A percentile compares a stretch with the other conserved stretches of the same genome.
Evolutionary conservation across 2,113 vertebrate genomes (phyloP).

Genomic region (Donacobius atricapilla): DNA sequence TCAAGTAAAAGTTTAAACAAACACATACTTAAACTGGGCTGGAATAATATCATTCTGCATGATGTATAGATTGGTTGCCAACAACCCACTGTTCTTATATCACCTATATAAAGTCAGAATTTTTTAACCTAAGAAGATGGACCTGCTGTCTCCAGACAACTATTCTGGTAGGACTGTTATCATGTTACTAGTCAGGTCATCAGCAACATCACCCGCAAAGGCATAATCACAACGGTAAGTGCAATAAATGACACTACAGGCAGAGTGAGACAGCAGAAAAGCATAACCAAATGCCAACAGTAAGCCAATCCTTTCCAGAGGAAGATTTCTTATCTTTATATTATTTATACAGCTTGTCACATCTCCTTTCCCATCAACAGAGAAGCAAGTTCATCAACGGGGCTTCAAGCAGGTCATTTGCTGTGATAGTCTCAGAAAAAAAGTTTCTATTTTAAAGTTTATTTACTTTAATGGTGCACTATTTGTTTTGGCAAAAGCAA

Average conservation of each 20-base stretch:
- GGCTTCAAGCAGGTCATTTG: neutral
- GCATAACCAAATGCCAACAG: neutral
- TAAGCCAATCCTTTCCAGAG: neutral
- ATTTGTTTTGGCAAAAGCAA: neutral
- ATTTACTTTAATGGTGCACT: neutral
- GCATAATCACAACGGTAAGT: neutral
- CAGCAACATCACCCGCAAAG: neutral
- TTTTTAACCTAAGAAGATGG: neutral
- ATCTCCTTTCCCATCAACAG: neutral
- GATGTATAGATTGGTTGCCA: accelerated
- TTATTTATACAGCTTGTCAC: neutral
- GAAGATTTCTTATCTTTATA: neutral
- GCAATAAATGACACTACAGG: neutral
- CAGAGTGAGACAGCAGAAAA: neutral
- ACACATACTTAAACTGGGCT: neutral
- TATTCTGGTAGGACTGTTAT: neutral
- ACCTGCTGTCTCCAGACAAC: neutral
- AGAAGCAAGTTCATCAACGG: neutral
- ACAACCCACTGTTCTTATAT: neutral
- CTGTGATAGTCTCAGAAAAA: neutral
- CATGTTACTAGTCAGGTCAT: neutral
- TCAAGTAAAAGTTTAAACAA: neutral
- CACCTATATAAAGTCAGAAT: neutral
- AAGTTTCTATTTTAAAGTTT: neutral
- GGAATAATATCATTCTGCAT: neutral